A percentile compares a stretch with the other conserved stretches of the same genome.
These are phyloP conservation scores for Poecilia picta DNA, from an alignment of 2,797 vertebrate species.

Conservation along the genomic window DNA sequence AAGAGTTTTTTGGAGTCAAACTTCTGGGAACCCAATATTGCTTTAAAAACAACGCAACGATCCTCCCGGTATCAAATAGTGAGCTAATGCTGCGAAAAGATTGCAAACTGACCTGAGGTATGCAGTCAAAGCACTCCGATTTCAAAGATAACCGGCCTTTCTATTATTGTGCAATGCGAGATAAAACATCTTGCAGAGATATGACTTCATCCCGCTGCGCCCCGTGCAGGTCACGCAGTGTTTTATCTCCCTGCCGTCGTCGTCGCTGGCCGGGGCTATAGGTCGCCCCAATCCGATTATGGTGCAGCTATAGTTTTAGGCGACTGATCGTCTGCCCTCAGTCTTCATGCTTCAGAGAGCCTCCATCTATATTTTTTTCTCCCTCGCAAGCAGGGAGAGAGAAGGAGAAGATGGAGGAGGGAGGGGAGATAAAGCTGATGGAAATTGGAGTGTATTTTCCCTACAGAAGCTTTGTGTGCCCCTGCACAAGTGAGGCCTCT, in stretches of 20 bases:
- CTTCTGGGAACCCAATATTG: conserved; percentile 16
- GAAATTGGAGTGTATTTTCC: conserved; percentile 52
- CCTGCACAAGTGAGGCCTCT: conserved; percentile 16
- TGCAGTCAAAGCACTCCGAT: conserved; percentile 36
- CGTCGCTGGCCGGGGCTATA: conserved; percentile 51
- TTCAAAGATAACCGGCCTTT: conserved; percentile 47
- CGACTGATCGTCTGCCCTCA: conserved; percentile 33
- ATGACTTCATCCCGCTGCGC: conserved; percentile 37
- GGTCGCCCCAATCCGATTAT: conserved; percentile 68
- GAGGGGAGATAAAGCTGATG: conserved; percentile 38
- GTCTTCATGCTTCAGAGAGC: conserved; percentile 49
- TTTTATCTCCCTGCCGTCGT: conserved; percentile 64
- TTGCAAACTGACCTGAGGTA: conserved; percentile 33
- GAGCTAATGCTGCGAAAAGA: conserved; percentile 4
- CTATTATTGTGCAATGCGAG: conserved; percentile 51
- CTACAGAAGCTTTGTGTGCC: conserved; percentile 19
- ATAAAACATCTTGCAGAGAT: conserved; percentile 47
- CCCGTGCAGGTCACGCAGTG: conserved; percentile 54
- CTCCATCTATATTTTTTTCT: conserved; percentile 50
- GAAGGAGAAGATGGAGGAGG: neutral
- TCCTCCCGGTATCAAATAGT: conserved; percentile 11
- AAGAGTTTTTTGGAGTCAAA: conserved; percentile 21
- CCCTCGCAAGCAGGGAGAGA: neutral
- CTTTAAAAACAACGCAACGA: neutral
- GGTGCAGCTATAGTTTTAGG: conserved; percentile 59